Base-by-base conservation (phyloP, 2,888 invertebrate genomes). In the Dynastes grantii region DNA sequence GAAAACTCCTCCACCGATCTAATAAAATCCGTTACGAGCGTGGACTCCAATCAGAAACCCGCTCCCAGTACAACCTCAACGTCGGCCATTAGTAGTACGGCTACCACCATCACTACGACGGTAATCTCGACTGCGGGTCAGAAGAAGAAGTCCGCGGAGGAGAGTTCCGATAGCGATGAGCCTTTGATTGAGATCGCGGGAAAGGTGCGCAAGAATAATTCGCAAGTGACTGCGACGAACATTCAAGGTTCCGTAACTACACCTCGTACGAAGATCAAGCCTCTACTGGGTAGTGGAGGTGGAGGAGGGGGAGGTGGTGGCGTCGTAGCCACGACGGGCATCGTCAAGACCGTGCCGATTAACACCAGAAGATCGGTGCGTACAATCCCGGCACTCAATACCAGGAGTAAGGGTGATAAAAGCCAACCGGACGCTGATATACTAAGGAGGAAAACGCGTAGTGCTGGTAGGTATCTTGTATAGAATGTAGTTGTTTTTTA, bases 131-230 rank as follows among this genome's bases (percentile, higher is more conserved):
- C 76, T 49, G 51, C 81, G 55, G 81, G 49, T 53, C 22, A 76
- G 27, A 84, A 83, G 79, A 84, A 84, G 76, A 83, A 83, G 84
- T 90, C 91, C 84, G 92, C 93, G 85, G 95, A 95, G 84, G 93
- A 93, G 58, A 93, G 93, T 78, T 95, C 95, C 73, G 96, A 96
- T 85, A 94, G 93, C 81, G 96, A 96, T 87, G 95, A 96, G 88
- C 95, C 95, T 77, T 90, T 95, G 79, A 94, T 94, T 82, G 93
- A 94, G 85, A 90, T 92, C 73, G 91, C 91, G 16, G 92, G 93
- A 83, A 92, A 95, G 89, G 92, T 94, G 88, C 90, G 94, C 83
- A 90, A 89, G 86, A 80, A 71, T 61, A 79, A 67, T 27, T 49
- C 76, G 29, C 65, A 80, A 22, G 78, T 78, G 40, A 68, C 29